Evolutionary conservation across 2,113 vertebrate species (phyloP).

Genomic region (Ophthalmotilapia sp.): DNA sequence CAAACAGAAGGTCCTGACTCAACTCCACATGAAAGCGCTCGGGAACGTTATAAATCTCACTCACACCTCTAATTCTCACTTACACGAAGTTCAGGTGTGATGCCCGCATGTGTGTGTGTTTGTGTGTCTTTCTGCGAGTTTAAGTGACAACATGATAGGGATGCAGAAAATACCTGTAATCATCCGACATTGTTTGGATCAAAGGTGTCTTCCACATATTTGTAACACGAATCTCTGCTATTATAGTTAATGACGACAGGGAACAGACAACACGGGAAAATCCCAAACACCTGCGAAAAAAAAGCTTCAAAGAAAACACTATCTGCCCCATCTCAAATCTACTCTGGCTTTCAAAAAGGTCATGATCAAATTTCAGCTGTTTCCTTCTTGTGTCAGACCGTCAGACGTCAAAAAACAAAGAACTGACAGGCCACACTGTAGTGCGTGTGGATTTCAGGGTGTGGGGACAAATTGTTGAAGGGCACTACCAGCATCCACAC

Average conservation of each 20-base stretch:
- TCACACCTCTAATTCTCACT: conserved; percentile 44
- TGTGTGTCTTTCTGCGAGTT: background rate
- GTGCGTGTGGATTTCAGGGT: conserved; percentile 27
- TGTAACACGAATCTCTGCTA: conserved; percentile 14
- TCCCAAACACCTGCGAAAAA: conserved; percentile 8
- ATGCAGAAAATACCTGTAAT: conserved; percentile 50
- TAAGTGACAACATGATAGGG: conserved; percentile 8
- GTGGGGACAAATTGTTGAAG: conserved; percentile 38
- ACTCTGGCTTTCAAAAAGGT: background rate
- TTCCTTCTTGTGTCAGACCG: conserved; percentile 18
- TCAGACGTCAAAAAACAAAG: conserved; percentile 15
- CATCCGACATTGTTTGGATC: conserved; percentile 41
- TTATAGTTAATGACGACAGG: conserved; percentile 11
- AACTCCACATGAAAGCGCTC: conserved; percentile 7
- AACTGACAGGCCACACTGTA: background rate
- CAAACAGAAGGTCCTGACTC: background rate
- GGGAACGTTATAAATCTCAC: conserved; percentile 24
- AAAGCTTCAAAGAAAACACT: background rate
- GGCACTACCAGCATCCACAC: conserved; percentile 35
- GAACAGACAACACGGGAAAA: conserved; percentile 35
- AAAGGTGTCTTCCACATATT: conserved; percentile 36
- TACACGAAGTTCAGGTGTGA: background rate
- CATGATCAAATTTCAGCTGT: conserved; percentile 32
- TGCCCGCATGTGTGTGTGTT: background rate
- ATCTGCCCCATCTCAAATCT: background rate